Conservation (phyloP, 2,888 invertebrate species). For the Phania funesta region DNA sequence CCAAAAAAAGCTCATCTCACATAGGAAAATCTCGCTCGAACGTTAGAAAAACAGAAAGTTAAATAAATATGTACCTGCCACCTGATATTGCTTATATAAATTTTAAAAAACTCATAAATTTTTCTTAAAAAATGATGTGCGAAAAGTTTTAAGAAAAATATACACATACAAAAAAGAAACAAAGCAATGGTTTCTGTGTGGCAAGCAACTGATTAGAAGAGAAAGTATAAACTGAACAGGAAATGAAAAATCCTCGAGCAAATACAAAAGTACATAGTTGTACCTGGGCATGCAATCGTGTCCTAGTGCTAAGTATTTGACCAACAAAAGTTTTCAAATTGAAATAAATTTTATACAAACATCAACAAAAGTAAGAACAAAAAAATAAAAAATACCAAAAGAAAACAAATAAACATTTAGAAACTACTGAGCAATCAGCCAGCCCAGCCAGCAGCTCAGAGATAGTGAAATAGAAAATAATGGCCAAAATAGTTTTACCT, state of each 20-base stretch:
- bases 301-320: constrained; percentile 33
- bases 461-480: constrained; percentile 2
- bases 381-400: background rate
- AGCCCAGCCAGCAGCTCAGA: background rate
- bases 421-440: constrained; percentile 6
- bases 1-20: background rate
- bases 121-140: constrained; percentile 56
- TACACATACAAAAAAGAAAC: too few relatives aligned
- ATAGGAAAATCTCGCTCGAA: background rate
- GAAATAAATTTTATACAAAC: constrained; percentile 55
- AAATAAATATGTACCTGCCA: constrained; percentile 5
- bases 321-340: constrained; percentile 60
- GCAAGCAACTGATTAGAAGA: constrained; percentile 51
- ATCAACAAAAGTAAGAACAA: constrained; percentile 7
- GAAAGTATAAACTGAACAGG: constrained; percentile 37
- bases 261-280: background rate
- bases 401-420: constrained; percentile 21
- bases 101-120: constrained; percentile 63
- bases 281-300: constrained; percentile 1
- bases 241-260: constrained; percentile 4
- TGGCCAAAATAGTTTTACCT: constrained; percentile 1
- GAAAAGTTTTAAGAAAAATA: constrained; percentile 45
- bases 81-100: constrained; percentile 8
- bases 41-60: background rate
- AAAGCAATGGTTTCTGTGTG: constrained; percentile 20